Evolutionary conservation across 2,888 invertebrate genomes (phyloP).

Genomic region (Glyphotaelius pellucidus): DNA sequence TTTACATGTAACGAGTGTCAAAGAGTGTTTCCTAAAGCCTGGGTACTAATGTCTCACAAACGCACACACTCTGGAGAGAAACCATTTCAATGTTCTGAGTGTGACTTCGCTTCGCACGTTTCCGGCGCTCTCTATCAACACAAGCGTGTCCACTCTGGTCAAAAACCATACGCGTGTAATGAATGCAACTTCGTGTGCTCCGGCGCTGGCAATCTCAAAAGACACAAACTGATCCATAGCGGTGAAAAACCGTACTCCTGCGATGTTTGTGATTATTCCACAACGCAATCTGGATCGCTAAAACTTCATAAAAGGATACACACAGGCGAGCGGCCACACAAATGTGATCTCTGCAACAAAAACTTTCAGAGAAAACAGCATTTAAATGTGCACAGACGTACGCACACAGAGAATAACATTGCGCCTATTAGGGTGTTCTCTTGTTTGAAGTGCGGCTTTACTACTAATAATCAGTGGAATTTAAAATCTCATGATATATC

Average conservation of each 20-base stretch:
- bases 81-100: not conserved
- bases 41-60: not conserved
- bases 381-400: not conserved
- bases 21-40: not conserved
- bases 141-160: not conserved
- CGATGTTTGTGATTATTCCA: not conserved
- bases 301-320: not conserved
- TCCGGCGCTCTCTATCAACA: not conserved
- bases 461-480: not conserved
- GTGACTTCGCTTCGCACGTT: slow-evolving; percentile 2
- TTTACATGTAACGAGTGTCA: not conserved
- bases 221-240: not conserved
- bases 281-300: not conserved
- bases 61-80: not conserved
- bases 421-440: not conserved
- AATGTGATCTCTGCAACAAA: not conserved
- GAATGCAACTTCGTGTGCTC: not conserved
- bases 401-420: not conserved
- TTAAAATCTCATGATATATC: not conserved
- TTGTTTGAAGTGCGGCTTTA: not conserved
- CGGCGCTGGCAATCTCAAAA: not conserved
- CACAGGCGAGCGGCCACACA: not conserved
- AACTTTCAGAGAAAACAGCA: not conserved
- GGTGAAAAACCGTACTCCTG: not conserved
- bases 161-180: not conserved